These are phyloP conservation scores for Anarsia innoxiella DNA, from an alignment of 2,888 invertebrate genomes.

Conservation along the genomic window DNA sequence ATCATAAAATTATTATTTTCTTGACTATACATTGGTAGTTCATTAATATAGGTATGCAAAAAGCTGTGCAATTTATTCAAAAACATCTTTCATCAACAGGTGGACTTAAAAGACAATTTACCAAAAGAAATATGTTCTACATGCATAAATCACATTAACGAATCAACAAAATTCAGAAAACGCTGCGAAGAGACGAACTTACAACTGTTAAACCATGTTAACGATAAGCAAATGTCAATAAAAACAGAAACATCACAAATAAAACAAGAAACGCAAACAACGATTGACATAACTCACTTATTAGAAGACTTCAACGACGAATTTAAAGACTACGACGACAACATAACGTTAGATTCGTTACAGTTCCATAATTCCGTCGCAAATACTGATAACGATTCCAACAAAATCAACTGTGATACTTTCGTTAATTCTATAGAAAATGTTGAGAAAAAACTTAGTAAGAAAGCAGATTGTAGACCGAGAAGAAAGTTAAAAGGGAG, in stretches of 20 bases:
- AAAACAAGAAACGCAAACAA: too few species aligned
- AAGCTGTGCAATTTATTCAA: neutral
- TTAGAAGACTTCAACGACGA: constrained; percentile 27
- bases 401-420: too few species aligned
- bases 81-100: constrained; percentile 22
- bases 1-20: too few species aligned
- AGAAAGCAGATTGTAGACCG: constrained; percentile 19
- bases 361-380: too few species aligned
- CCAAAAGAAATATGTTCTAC: constrained; percentile 31
- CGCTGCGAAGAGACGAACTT: constrained; percentile 28
- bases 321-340: constrained; percentile 35
- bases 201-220: constrained; percentile 19
- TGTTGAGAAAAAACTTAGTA: constrained; percentile 21
- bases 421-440: too few species aligned
- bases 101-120: constrained; percentile 29
- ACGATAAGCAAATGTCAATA: constrained; percentile 20
- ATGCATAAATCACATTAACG: constrained; percentile 30
- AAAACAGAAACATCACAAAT: too few species aligned
- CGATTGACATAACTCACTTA: constrained; percentile 35
- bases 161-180: constrained; percentile 28
- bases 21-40: too few species aligned
- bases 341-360: constrained; percentile 28
- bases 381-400: too few species aligned
- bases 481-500: too few species aligned
- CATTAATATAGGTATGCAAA: neutral